Evolutionary conservation across 2,113 vertebrate species (phyloP).

Genomic region (Hydrochoerus hydrochaeris): DNA sequence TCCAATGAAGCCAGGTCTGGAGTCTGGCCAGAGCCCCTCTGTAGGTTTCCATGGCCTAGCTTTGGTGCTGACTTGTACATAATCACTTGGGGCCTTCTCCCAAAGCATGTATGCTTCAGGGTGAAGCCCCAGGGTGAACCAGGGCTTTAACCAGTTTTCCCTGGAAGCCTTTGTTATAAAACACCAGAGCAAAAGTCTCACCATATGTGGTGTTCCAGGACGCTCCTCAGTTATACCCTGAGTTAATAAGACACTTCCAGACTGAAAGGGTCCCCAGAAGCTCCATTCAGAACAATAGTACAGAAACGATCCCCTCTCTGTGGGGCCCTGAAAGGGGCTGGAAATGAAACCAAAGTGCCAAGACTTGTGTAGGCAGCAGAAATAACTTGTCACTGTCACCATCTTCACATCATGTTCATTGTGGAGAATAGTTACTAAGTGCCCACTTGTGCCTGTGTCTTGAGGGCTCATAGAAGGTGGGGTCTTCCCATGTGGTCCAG

Average conservation of each 20-base stretch:
- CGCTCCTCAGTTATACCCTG: background rate
- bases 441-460: background rate
- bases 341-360: background rate
- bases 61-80: background rate
- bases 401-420: background rate
- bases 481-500: background rate
- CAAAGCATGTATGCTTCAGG: fast-evolving
- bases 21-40: background rate
- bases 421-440: background rate
- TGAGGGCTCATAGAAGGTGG: too few relatives aligned
- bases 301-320: background rate
- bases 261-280: background rate
- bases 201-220: background rate
- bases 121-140: too few relatives aligned
- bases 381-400: background rate
- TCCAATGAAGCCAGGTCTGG: background rate
- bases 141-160: background rate
- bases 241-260: background rate
- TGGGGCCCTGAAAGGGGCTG: background rate
- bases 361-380: background rate
- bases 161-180: background rate
- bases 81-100: background rate
- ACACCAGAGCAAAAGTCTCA: background rate
- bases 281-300: background rate
- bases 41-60: background rate